These are phyloP conservation scores for Dendroctonus ponderosae DNA, from an alignment of 1,140 invertebrate species.

Conservation along the genomic window DNA sequence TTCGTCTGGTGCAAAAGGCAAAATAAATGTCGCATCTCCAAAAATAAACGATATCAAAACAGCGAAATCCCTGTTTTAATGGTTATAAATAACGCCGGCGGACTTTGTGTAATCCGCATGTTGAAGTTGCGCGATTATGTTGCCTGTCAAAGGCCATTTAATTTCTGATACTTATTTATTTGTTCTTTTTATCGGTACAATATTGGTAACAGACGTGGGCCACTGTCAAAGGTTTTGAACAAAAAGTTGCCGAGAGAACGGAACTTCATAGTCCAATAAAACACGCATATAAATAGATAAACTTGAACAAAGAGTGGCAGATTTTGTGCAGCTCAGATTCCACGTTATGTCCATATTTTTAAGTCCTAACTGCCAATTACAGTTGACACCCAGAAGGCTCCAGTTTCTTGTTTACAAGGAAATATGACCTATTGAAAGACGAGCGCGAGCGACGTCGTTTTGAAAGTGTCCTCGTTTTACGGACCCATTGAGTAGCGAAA, in stretches of 20 bases:
- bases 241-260: not conserved
- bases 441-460: no score
- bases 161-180: slow-evolving; percentile 23
- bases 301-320: not conserved
- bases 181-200: not conserved
- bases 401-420: not conserved
- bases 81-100: slow-evolving; percentile 30
- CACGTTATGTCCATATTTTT: not conserved
- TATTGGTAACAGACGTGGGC: not conserved
- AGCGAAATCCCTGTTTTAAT: slow-evolving; percentile 36
- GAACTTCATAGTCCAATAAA: not conserved
- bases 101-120: slow-evolving; percentile 31
- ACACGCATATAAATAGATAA: not conserved
- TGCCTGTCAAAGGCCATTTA: slow-evolving; percentile 22
- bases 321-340: not conserved
- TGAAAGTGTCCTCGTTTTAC: no score
- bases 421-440: no score
- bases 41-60: slow-evolving; percentile 37
- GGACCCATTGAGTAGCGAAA: not conserved
- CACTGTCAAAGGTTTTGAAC: not conserved
- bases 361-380: no score
- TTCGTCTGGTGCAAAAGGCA: slow-evolving; percentile 32
- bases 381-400: no score
- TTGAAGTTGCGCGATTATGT: slow-evolving; percentile 18
- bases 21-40: slow-evolving; percentile 32